Conservation (phyloP, 2,888 invertebrate genomes). For the Acheta domesticus region DNA sequence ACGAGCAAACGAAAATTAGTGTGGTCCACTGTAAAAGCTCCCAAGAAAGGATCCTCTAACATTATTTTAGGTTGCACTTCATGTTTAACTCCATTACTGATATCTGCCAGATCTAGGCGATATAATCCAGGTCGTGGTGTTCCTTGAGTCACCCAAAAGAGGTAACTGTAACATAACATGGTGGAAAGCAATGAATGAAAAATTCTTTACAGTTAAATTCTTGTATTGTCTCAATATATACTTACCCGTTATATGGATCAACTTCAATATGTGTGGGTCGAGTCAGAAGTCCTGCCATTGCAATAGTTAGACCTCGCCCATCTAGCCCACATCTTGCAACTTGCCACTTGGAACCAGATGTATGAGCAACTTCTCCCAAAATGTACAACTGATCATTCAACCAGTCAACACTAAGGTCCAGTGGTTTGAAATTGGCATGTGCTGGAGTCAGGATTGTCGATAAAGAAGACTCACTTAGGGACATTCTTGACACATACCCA, state of each 20-base stretch:
- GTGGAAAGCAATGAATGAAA: not conserved
- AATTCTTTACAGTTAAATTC: not conserved
- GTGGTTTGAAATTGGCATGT: slow-evolving; percentile 60
- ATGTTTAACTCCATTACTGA: slow-evolving; percentile 70
- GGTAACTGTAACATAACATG: slow-evolving; percentile 54
- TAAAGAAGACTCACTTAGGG: slow-evolving; percentile 43
- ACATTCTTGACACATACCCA: slow-evolving; percentile 59
- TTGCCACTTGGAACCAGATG: slow-evolving; percentile 42
- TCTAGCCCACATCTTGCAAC: slow-evolving; percentile 73
- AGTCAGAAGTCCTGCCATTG: slow-evolving; percentile 65
- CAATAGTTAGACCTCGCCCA: slow-evolving; percentile 66
- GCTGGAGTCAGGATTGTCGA: slow-evolving; percentile 56
- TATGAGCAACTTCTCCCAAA: slow-evolving; percentile 65
- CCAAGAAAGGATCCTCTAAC: slow-evolving; percentile 64
- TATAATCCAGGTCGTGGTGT: slow-evolving; percentile 63
- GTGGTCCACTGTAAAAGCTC: slow-evolving; percentile 79
- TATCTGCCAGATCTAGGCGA: slow-evolving; percentile 70
- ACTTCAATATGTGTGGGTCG: slow-evolving; percentile 79
- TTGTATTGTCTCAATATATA: slow-evolving; percentile 24
- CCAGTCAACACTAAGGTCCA: slow-evolving; percentile 83
- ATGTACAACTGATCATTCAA: slow-evolving; percentile 79
- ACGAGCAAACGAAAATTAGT: slow-evolving; percentile 75
- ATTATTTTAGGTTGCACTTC: slow-evolving; percentile 64
- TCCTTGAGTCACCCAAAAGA: slow-evolving; percentile 70
- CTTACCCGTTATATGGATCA: slow-evolving; percentile 87